phyloP scores from a whole-genome alignment of 2,113 vertebrate genomes.

The Urocolius indicus region DNA sequence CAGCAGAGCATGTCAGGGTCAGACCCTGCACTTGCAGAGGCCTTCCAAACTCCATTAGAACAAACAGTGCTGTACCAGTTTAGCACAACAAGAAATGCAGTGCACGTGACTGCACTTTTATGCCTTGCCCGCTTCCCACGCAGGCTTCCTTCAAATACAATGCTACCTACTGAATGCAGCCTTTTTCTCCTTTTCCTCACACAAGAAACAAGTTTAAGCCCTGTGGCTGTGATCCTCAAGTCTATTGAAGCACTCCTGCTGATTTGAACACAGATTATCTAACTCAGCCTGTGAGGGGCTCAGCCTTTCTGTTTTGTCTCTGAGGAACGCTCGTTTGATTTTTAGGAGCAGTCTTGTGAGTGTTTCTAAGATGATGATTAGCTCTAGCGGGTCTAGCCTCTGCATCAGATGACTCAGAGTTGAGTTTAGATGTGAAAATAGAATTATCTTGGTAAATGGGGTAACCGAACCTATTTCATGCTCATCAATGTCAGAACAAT shows the following conservation, averaged over 20 bases:
- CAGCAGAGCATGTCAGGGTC: not conserved
- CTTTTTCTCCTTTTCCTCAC: not conserved
- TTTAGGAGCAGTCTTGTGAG: not conserved
- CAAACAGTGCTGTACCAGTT: not conserved
- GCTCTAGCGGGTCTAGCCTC: not conserved
- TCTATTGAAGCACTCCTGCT: not conserved
- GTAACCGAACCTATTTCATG: not conserved
- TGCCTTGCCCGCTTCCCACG: not conserved
- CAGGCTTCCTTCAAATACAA: not conserved
- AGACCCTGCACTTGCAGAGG: not conserved
- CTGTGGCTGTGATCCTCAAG: not conserved
- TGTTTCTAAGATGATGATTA: not conserved
- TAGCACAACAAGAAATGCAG: not conserved
- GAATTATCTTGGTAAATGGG: not conserved
- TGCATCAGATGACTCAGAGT: not conserved
- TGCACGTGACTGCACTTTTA: not conserved
- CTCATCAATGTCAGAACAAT: not conserved
- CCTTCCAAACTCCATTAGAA: not conserved
- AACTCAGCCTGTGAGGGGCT: slow-evolving; percentile 3
- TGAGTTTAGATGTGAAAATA: not conserved
- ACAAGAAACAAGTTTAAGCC: not conserved
- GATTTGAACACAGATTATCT: not conserved
- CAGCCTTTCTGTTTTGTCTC: not conserved
- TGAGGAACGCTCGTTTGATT: not conserved
- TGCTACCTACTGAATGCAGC: not conserved